phyloP scores from a whole-genome alignment of 2,888 invertebrate genomes.

The Acrobeloides nanus region DNA sequence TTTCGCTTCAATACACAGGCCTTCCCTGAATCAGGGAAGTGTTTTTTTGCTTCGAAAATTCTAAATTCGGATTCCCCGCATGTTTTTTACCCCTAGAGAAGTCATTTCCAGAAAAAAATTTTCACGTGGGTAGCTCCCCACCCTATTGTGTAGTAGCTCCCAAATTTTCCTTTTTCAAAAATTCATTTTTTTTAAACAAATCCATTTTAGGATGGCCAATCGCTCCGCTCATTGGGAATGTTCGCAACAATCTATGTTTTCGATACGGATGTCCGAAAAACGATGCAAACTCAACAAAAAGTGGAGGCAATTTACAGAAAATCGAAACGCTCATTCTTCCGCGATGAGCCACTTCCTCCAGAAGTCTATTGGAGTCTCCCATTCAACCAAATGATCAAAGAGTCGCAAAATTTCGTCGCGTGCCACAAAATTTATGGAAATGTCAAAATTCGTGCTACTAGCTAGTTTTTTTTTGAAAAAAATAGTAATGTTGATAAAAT shows the following conservation, averaged over 20 bases:
- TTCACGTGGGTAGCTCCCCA: no score
- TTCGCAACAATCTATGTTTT: slow-evolving; percentile 52
- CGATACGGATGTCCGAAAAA: slow-evolving; percentile 42
- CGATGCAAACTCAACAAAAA: slow-evolving; percentile 44
- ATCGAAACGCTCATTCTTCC: slow-evolving; percentile 37
- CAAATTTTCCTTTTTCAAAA: not conserved
- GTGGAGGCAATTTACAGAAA: slow-evolving; percentile 47
- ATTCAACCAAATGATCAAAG: slow-evolving; percentile 49
- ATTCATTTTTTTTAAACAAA: not conserved
- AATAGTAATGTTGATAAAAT: no score
- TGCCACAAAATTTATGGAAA: slow-evolving; percentile 52
- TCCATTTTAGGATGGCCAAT: slow-evolving; percentile 32
- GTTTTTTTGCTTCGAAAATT: no score
- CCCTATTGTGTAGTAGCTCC: no score
- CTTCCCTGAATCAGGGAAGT: no score
- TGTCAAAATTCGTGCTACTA: slow-evolving; percentile 31
- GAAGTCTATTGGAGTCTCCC: slow-evolving; percentile 49
- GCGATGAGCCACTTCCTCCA: slow-evolving; percentile 50
- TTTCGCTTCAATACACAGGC: no score
- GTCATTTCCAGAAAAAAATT: no score
- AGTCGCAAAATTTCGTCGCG: slow-evolving; percentile 43
- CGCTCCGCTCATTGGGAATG: slow-evolving; percentile 45
- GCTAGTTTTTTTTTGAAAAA: not conserved
- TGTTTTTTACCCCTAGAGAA: no score
- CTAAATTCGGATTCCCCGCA: no score